Evolutionary conservation across 2,113 vertebrate genomes (phyloP), one percentile per base, ranked within the genome.

Genomic region (Apteryx owenii): DNA sequence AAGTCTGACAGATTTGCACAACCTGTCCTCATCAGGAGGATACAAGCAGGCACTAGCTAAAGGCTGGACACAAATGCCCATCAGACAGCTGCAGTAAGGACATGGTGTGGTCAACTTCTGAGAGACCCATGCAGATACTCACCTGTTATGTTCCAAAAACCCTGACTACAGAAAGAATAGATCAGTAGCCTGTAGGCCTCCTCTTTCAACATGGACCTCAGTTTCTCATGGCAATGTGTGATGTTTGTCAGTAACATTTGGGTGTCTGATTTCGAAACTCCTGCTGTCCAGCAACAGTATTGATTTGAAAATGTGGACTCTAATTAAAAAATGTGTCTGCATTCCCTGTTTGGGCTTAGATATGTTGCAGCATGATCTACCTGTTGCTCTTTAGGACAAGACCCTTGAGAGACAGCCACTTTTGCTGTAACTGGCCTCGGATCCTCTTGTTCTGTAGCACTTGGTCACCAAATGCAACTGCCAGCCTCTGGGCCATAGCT

Each of bases 41-140:
- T 70, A 64, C 66, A 38, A 61, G 65, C 73, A 87, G 89, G 77
- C 88, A 82, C 53, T 31, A 10, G 53, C 53, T 69, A 12, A 77
- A 89, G 77, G 53, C 66, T 69, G 66, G 29, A 36, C 71, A 22
- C 68, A 64, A 36, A 44, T 5, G 29, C 56, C 29, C 56, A 7
- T 29, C 17, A 8, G 29, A 18, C 66, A 88, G 62, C 81, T 64
- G 22, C 40, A 31, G 53, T 9, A 10, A 50, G 48, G 71, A 46
- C 20, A 3, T 0, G 2, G 65, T 78, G 38, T 1, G 2, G 21
- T 11, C 58, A 60, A 0, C 65, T 60, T 73, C 33, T 25, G 7
- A n/a, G 58, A 80, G 62, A 89, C 28, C 11, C 1, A 0, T 19
- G 40, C 36, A 56, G 65, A 40, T 77, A 62, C 54, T 82, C 77